These are phyloP conservation scores for Poecilus cupreus DNA, from an alignment of 2,888 invertebrate genomes.

Conservation along the genomic window DNA sequence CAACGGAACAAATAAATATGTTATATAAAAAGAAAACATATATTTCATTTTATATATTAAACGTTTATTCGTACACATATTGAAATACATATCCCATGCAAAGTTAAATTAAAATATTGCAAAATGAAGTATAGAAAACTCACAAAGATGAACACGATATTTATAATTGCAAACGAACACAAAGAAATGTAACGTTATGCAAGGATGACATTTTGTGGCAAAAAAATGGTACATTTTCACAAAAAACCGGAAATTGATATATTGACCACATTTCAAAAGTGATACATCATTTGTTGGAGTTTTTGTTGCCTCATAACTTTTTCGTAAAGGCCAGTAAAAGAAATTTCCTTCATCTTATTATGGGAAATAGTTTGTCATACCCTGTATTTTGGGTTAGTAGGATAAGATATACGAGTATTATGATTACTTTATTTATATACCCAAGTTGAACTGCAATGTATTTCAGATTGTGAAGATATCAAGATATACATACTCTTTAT, in stretches of 20 bases:
- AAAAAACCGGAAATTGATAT: conserved; percentile 35
- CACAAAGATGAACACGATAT: background rate
- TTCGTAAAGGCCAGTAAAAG: too few species aligned
- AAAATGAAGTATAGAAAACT: too few species aligned
- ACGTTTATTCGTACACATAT: background rate
- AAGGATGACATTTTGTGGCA: background rate
- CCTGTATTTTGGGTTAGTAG: too few species aligned
- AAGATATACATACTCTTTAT: too few species aligned
- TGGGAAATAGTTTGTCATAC: too few species aligned
- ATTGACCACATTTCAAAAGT: conserved; percentile 11
- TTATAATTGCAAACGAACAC: background rate
- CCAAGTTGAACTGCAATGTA: too few species aligned
- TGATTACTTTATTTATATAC: too few species aligned
- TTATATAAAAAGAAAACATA: background rate
- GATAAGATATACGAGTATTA: too few species aligned
- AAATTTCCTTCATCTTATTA: too few species aligned
- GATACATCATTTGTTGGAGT: conserved; percentile 15
- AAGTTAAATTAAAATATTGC: background rate
- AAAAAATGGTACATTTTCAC: background rate
- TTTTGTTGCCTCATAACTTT: background rate
- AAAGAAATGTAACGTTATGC: background rate
- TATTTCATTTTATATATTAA: background rate
- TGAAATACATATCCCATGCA: background rate
- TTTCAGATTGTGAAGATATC: too few species aligned
- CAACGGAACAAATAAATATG: background rate